A percentile compares a stretch with the other conserved stretches of the same genome.
These are phyloP conservation scores for Pogonomyrmex californicus DNA, from an alignment of 1,140 invertebrate genomes.

Conservation along the genomic window DNA sequence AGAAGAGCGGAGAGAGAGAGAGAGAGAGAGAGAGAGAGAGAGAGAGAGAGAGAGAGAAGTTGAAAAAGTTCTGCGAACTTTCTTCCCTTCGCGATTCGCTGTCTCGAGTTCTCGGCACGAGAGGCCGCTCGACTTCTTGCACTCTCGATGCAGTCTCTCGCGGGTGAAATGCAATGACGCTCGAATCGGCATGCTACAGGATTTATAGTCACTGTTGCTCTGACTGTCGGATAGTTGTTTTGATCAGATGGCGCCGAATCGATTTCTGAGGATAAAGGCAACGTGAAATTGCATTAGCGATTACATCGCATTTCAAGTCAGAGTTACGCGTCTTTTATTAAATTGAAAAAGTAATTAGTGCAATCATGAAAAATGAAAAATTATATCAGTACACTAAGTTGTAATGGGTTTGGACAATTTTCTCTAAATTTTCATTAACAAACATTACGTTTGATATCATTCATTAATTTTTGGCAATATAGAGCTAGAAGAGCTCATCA, in stretches of 20 bases:
- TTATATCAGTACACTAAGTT: background rate
- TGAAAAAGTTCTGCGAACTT: conserved; percentile 54
- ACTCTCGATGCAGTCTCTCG: conserved; percentile 22
- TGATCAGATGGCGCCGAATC: conserved; percentile 25
- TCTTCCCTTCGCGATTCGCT: conserved; percentile 11
- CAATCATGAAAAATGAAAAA: background rate
- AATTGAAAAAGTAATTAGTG: background rate
- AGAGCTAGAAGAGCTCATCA: background rate
- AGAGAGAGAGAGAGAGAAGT: background rate
- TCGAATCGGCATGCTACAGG: conserved; percentile 30
- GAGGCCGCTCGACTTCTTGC: conserved; percentile 10
- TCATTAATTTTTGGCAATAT: background rate
- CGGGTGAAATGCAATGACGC: conserved; percentile 35
- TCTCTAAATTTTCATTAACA: background rate
- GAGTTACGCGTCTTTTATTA: background rate
- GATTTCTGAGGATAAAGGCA: background rate
- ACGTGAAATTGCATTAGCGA: background rate
- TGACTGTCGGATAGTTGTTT: conserved; percentile 9
- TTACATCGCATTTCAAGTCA: background rate
- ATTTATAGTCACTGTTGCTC: conserved; percentile 32
- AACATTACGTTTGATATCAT: background rate
- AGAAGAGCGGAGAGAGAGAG: background rate
- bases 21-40: conserved; percentile 15
- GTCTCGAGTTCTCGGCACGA: conserved; percentile 37
- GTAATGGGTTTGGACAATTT: background rate